Percentiles rank a stretch among this genome's conserved stretches.
Evolutionary conservation across 2,113 vertebrate genomes (phyloP).

Genomic region (Nibea coibor): DNA sequence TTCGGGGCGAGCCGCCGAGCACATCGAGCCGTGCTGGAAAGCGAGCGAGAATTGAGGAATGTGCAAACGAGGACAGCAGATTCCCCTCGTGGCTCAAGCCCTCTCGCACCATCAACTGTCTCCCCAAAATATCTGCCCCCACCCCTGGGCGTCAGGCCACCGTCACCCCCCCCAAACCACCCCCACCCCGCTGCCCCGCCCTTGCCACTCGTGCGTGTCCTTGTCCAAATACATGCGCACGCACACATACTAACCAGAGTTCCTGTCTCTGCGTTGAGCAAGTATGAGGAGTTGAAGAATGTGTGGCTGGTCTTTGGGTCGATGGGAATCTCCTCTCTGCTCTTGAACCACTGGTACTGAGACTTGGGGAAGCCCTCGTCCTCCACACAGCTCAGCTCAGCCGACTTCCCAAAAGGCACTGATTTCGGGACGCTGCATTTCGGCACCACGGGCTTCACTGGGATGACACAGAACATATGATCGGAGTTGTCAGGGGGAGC

Average conservation of each 20-base stretch:
- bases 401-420: slow-evolving; percentile 93
- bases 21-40: slow-evolving; percentile 46
- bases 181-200: slow-evolving; percentile 60
- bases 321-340: slow-evolving; percentile 86
- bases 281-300: slow-evolving; percentile 92
- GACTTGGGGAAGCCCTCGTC: slow-evolving; percentile 92
- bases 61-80: slow-evolving; percentile 82
- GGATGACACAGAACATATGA: slow-evolving; percentile 40
- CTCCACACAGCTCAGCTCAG: slow-evolving; percentile 91
- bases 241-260: slow-evolving; percentile 88
- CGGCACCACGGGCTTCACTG: slow-evolving; percentile 94
- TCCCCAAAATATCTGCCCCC: slow-evolving; percentile 84
- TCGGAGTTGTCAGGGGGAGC: not conserved
- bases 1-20: slow-evolving; percentile 34
- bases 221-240: slow-evolving; percentile 62
- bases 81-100: slow-evolving; percentile 79
- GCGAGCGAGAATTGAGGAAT: slow-evolving; percentile 76
- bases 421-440: slow-evolving; percentile 92
- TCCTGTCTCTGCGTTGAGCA: slow-evolving; percentile 86
- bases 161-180: slow-evolving; percentile 43
- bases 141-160: slow-evolving; percentile 74
- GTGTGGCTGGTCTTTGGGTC: slow-evolving; percentile 87
- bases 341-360: slow-evolving; percentile 95
- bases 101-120: slow-evolving; percentile 83
- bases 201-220: slow-evolving; percentile 51